Evolutionary conservation across 2,888 invertebrate genomes (phyloP), one percentile per base, ranked within the genome.

Genomic region (Tetramorium bicarinatum): DNA sequence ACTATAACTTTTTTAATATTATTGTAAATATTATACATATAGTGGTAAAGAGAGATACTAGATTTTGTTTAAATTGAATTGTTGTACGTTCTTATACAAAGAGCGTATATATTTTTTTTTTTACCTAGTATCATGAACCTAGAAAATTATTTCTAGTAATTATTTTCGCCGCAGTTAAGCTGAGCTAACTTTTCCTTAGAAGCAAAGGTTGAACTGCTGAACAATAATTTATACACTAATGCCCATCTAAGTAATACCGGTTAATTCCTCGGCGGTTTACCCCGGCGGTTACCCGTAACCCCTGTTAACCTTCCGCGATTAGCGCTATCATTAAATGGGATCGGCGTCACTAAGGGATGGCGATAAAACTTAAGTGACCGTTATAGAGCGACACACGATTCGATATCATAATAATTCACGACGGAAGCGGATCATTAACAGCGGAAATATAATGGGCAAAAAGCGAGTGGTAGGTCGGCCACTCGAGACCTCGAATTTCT

Each of bases 241-340:
- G 47, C 59, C 69, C 38, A 47, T 59, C 34, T 71, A 80, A 69
- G 59, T 80, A 80, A 80, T 80, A 71, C 79, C 59, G 34, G 71
- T 38, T 71, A 80, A 80, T 80, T 80, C 71, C 79, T 59, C 47
- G 44, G 66, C 66, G 79, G 69, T 79, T 79, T 59, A 79, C 79
- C 79, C 44, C 21, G 21, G 44, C 21, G 69, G 34, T 47, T 47
- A 21, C 25, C 79, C 21, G 34, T 80, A 80, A 80, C 59, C 79
- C 59, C 71, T 80, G 79, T 69, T 71, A 80, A 80, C 71, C 71
- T 69, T 25, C 9, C 25, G 59, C 79, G 79, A 80, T 80, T 80
- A 80, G 79, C 62, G 71, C 69, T 80, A 80, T 80, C 79, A 47
- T 80, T 80, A 80, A 80, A 71, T 59, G 79, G 47, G 71, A 80